Evolutionary conservation across 2,797 vertebrate species (phyloP).

Genomic region (Centropyge bicolor): DNA sequence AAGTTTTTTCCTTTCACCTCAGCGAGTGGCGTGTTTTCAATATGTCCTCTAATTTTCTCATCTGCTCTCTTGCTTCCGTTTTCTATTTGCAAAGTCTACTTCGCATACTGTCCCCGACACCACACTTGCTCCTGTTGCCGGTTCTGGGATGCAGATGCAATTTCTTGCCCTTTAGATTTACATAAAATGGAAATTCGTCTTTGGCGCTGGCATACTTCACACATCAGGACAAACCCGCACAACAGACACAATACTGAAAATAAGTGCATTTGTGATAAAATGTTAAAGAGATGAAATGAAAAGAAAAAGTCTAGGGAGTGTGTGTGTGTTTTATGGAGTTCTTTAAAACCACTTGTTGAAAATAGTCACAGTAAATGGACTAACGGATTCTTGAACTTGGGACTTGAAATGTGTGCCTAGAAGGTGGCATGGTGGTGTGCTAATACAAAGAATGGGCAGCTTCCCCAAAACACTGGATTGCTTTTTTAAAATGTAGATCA

Average conservation of each 20-base stretch:
- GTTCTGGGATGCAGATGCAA: constrained; percentile 22
- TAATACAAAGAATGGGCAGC: background rate
- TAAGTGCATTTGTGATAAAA: constrained; percentile 26
- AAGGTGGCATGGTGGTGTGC: background rate
- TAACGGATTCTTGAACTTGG: constrained; percentile 7
- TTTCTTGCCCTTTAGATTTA: constrained; percentile 45
- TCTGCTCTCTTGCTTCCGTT: constrained; percentile 43
- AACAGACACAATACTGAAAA: constrained; percentile 14
- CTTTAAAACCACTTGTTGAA: constrained; percentile 10
- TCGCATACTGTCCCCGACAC: constrained; percentile 26
- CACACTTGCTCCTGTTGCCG: constrained; percentile 17
- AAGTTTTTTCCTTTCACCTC: constrained; percentile 38
- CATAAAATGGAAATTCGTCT: constrained; percentile 50
- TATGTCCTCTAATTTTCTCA: constrained; percentile 52
- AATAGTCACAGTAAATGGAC: background rate
- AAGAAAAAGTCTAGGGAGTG: background rate
- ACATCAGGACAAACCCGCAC: constrained; percentile 18
- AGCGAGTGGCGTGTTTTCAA: constrained; percentile 44
- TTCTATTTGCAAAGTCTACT: constrained; percentile 34
- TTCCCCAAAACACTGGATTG: background rate
- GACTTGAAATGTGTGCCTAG: background rate
- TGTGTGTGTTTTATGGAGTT: background rate
- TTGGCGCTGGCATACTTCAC: constrained; percentile 4
- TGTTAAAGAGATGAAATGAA: constrained; percentile 9
- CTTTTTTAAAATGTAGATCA: background rate